A percentile compares a stretch with the other conserved stretches of the same genome.
These are phyloP conservation scores for Stramonita haemastoma DNA, from an alignment of 2,888 invertebrate species.

Conservation along the genomic window DNA sequence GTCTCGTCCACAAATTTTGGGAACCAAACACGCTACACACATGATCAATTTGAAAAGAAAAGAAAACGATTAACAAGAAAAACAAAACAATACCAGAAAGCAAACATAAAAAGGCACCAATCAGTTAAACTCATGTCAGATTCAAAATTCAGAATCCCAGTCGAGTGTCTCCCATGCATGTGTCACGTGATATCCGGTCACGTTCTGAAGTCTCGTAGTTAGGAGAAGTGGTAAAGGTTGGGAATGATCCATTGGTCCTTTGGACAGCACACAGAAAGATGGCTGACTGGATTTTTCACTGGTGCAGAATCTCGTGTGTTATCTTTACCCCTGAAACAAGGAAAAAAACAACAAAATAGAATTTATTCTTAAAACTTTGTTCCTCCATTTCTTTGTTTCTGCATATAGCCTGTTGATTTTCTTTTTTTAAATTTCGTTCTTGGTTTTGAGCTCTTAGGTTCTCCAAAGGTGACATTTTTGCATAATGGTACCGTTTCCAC, in stretches of 20 bases:
- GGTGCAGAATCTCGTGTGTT: constrained; percentile 6
- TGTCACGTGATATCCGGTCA: constrained; percentile 3
- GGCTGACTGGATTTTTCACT: background rate
- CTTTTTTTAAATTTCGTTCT: too few relatives aligned
- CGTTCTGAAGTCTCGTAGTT: constrained; percentile 3
- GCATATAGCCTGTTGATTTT: too few relatives aligned
- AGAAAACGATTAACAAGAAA: too few relatives aligned
- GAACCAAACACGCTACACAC: too few relatives aligned
- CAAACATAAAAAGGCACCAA: too few relatives aligned
- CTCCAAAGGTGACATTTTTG: too few relatives aligned
- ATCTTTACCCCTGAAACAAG: constrained; percentile 20
- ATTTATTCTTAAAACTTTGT: too few relatives aligned
- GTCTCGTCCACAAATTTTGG: too few relatives aligned
- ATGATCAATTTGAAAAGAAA: background rate
- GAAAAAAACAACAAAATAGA: background rate
- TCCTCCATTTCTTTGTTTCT: too few relatives aligned
- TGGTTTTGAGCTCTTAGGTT: too few relatives aligned
- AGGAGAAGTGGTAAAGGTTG: background rate
- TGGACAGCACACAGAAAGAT: background rate
- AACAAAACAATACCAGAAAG: too few relatives aligned
- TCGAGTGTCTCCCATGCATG: background rate
- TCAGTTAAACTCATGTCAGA: background rate
- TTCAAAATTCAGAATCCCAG: constrained; percentile 6
- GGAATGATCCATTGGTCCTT: background rate
- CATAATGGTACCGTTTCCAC: too few relatives aligned